phyloP scores from a whole-genome alignment of 30 jellyfish, hydroid and myxozoan species.

The Chrysaora quinquecirrha region DNA sequence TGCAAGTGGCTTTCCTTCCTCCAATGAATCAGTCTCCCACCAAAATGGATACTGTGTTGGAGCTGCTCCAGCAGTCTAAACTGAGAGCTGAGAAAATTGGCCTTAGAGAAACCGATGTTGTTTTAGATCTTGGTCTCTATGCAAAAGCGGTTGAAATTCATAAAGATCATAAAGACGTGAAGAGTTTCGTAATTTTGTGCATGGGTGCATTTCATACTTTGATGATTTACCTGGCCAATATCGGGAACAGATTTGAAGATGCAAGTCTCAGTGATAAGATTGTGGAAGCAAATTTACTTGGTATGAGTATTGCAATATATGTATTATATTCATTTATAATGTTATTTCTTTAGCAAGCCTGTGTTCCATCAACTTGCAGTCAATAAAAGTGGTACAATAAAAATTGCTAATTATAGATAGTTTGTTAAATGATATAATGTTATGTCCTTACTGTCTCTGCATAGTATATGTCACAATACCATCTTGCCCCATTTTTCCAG shows the following conservation, averaged over 20 bases:
- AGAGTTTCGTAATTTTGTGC: slow-evolving; percentile 30
- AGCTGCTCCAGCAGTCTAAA: slow-evolving; percentile 41
- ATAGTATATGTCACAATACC: no score
- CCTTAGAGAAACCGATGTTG: slow-evolving; percentile 47
- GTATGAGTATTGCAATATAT: background rate
- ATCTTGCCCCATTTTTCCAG: no score
- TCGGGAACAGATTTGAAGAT: slow-evolving; percentile 49
- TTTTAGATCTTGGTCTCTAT: slow-evolving; percentile 51
- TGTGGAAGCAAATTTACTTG: slow-evolving; percentile 9
- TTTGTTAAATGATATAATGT: no score
- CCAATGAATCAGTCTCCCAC: slow-evolving; percentile 50
- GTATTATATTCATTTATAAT: background rate
- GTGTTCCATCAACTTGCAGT: background rate
- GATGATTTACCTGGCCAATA: slow-evolving; percentile 31
- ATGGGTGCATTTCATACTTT: slow-evolving; percentile 60
- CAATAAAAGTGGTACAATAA: background rate
- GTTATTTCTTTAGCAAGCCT: background rate
- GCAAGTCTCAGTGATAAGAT: slow-evolving; percentile 41
- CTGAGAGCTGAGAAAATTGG: slow-evolving; percentile 51
- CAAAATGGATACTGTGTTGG: no score
- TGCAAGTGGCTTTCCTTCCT: slow-evolving; percentile 22
- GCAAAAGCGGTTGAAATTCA: slow-evolving; percentile 65
- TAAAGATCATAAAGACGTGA: slow-evolving; percentile 16
- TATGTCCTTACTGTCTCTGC: no score
- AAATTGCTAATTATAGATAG: background rate